Evolutionary conservation across 2,888 invertebrate genomes (phyloP).

Genomic region (Noctua fimbriata): DNA sequence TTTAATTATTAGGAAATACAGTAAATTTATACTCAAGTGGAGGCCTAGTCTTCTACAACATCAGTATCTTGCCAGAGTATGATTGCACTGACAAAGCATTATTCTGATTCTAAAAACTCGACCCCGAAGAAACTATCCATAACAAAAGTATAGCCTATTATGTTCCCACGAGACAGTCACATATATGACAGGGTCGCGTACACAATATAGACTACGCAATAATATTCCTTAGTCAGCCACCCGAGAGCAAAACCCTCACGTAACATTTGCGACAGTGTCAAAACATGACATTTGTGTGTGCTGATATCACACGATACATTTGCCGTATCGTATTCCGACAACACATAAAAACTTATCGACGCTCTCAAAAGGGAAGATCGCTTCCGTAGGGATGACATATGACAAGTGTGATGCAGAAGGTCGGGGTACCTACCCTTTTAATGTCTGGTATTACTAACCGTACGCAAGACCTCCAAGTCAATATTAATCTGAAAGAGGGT

Average conservation of each 20-base stretch:
- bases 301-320: conserved; percentile 54
- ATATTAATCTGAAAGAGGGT: not conserved
- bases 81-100: not conserved
- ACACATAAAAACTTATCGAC: conserved; percentile 48
- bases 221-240: conserved; percentile 11
- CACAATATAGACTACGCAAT: not conserved
- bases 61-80: not conserved
- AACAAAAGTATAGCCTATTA: not conserved
- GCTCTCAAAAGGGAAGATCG: conserved; percentile 44
- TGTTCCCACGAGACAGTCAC: not conserved
- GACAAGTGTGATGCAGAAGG: conserved; percentile 8
- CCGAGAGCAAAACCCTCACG: not conserved
- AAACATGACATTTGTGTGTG: conserved; percentile 40
- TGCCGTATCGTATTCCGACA: conserved; percentile 44
- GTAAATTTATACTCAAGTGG: too few relatives aligned
- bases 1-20: too few relatives aligned
- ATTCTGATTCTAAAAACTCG: not conserved
- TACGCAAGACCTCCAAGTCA: not conserved
- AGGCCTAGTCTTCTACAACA: not conserved
- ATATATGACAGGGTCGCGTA: not conserved
- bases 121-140: not conserved
- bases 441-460: not conserved
- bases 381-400: conserved; percentile 30
- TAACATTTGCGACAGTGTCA: conserved; percentile 45
- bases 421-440: not conserved